Evolutionary conservation across 2,113 vertebrate species (phyloP).

Genomic region (Alligator sinensis): DNA sequence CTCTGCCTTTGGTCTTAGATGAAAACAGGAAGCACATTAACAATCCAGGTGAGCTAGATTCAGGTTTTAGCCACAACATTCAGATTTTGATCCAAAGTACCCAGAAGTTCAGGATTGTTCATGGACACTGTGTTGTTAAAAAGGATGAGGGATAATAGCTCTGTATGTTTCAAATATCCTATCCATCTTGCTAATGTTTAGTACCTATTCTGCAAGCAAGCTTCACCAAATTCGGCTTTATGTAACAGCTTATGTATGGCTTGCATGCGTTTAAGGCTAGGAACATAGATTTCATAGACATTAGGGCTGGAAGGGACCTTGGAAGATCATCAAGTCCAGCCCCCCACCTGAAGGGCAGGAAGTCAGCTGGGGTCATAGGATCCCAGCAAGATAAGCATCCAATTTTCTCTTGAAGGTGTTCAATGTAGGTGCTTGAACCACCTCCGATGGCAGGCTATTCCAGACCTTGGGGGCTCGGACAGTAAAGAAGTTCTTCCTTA

Average conservation of each 20-base stretch:
- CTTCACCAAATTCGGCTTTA: neutral
- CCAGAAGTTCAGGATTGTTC: neutral
- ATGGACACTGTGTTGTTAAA: neutral
- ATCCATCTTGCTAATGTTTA: neutral
- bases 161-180: neutral
- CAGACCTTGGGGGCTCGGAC: too few relatives aligned
- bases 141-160: neutral
- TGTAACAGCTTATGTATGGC: neutral
- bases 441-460: too few relatives aligned
- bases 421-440: too few relatives aligned
- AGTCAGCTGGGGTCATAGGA: too few relatives aligned
- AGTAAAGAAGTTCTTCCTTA: too few relatives aligned
- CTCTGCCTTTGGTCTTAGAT: neutral
- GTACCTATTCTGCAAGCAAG: neutral
- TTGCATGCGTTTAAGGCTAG: too few relatives aligned
- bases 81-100: neutral
- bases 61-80: neutral
- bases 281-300: too few relatives aligned
- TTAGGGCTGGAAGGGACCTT: too few relatives aligned
- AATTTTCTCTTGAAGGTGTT: too few relatives aligned
- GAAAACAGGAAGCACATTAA: constrained; percentile 5
- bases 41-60: neutral
- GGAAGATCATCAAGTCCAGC: too few relatives aligned
- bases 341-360: too few relatives aligned
- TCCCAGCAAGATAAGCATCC: too few relatives aligned